Evolutionary conservation across 2,113 vertebrate species (phyloP).

Genomic region (Cochlearius cochlearius): DNA sequence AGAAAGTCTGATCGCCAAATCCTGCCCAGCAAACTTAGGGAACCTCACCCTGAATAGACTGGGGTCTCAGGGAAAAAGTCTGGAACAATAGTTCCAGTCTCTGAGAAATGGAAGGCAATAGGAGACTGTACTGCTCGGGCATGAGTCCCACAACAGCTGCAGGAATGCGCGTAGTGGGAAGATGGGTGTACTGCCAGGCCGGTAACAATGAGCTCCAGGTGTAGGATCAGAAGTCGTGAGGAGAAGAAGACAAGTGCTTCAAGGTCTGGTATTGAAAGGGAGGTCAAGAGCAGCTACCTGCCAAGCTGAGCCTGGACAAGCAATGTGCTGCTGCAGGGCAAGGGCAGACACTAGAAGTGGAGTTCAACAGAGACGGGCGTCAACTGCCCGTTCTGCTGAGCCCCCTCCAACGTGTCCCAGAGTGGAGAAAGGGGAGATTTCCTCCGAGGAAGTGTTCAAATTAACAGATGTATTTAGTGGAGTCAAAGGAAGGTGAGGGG

Average conservation of each 20-base stretch:
- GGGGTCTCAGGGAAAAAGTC: background rate
- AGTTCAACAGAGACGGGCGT: background rate
- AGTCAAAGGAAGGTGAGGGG: background rate
- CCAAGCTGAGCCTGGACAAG: background rate
- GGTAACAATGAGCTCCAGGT: background rate
- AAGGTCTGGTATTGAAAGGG: background rate
- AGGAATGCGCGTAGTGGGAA: background rate
- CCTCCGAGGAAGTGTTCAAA: background rate
- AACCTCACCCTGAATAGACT: background rate
- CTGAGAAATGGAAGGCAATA: background rate
- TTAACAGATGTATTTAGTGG: background rate
- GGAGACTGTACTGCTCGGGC: background rate
- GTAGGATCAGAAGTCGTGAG: background rate
- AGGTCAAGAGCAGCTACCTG: background rate
- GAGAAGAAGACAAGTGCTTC: background rate
- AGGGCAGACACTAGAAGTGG: background rate
- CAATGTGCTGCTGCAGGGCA: background rate
- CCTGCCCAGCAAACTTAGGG: background rate
- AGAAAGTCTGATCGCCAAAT: background rate
- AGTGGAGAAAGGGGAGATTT: background rate
- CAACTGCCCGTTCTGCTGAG: background rate
- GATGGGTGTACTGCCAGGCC: background rate
- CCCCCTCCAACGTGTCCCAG: background rate
- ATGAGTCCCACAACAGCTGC: background rate
- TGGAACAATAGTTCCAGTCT: background rate